Conservation (phyloP, 92 coral and sea anemone genomes). For the Galaxea fascicularis region DNA sequence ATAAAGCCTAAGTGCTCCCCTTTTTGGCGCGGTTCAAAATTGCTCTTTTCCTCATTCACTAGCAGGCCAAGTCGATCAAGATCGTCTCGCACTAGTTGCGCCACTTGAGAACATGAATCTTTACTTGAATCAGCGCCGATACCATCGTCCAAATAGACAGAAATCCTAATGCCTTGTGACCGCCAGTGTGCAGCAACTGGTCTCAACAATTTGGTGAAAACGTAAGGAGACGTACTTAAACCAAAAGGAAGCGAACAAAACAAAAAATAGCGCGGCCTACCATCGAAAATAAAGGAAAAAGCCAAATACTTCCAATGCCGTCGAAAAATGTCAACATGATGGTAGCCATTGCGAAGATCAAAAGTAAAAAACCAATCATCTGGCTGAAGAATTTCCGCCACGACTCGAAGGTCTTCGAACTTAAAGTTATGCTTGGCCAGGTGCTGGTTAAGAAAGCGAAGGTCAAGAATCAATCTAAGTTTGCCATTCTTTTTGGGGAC, state of each 20-base stretch:
- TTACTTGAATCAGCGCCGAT: constrained; percentile 55
- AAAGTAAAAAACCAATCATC: constrained; percentile 44
- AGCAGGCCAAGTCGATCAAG: constrained; percentile 44
- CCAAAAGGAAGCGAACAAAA: constrained; percentile 45
- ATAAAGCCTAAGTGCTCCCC: constrained; percentile 60
- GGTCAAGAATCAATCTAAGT: constrained; percentile 57
- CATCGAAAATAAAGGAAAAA: constrained; percentile 36
- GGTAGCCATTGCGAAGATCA: constrained; percentile 68
- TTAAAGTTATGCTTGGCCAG: constrained; percentile 33
- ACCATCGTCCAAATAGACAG: constrained; percentile 66
- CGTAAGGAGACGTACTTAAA: constrained; percentile 48
- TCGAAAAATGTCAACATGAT: constrained; percentile 53
- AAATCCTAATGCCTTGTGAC: constrained; percentile 48
- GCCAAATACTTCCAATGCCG: constrained; percentile 54
- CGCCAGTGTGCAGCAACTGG: constrained; percentile 52
- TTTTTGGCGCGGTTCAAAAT: constrained; percentile 47
- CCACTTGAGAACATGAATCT: background rate
- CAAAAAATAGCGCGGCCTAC: constrained; percentile 30
- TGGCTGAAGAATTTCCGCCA: constrained; percentile 38
- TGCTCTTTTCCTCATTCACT: constrained; percentile 49
- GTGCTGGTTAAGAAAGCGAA: constrained; percentile 52
- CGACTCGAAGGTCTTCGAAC: constrained; percentile 40
- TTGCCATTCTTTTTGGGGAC: constrained; percentile 66
- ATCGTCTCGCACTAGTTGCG: constrained; percentile 35
- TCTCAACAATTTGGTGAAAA: constrained; percentile 26